Evolutionary conservation across 2,113 vertebrate species (phyloP), one percentile per base, ranked within the genome.

Genomic region (Tapirus terrestris): DNA sequence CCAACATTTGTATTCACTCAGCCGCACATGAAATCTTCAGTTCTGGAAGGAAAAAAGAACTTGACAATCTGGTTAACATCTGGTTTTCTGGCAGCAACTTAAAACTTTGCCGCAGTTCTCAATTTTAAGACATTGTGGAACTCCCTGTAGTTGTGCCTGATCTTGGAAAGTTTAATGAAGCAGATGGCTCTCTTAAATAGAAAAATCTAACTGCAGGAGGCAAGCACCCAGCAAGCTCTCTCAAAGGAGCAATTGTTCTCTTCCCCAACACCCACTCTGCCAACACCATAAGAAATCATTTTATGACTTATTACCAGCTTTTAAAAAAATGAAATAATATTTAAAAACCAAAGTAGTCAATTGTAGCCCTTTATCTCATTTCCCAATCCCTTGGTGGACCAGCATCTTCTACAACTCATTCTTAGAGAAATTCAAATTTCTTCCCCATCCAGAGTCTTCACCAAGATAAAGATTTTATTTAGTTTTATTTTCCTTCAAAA

Each of bases 21-120:
- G 82, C 27, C 65, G 94, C 56, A 39, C 84, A 79, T 51, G 20
- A 85, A 96, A 79, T 84, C 81, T 96, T 95, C 94, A 81, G 84
- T 94, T 92, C 81, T 91, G 92, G 76, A 85, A 86, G 45, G 79
- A 67, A 95, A 80, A 89, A 70, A 68, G 31, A 88, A 79, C 51
- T 91, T 89, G 29, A 25, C 87, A 91, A 75, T 94, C 70, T 85
- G 89, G 67, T 77, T 94, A 97, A 89, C 70, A 87, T 75, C 95
- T 97, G 90, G 65, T 95, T 98, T 97, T 95, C 70, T 97, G 92
- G 89, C 86, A 95, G 56, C 6, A 43, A 96, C 93, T 97, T 87
- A 89, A 95, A 27, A 97, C 81, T 72, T 45, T 56, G 68, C 48
- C 95, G 79, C 68, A 60, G 33, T 96, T n/a, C 93, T 97, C 82